Evolutionary conservation across 2,888 invertebrate species (phyloP), one percentile per base, ranked within the genome.

Genomic region (Synergus gifuensis): DNA sequence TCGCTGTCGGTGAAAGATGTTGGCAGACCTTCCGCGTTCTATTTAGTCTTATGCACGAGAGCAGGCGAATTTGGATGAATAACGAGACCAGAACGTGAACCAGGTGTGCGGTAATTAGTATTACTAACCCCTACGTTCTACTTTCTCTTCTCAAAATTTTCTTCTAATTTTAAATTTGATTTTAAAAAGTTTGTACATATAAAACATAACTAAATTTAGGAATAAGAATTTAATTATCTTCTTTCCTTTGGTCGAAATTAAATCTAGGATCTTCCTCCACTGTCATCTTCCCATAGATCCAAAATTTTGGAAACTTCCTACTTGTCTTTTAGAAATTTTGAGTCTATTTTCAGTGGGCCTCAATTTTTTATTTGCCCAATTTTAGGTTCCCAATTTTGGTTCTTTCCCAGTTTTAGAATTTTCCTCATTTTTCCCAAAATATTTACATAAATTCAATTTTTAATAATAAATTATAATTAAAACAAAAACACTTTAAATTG

Each of bases 11-110:
- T 78, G 76, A 77, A 78, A 77, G 83, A 85, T 86, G 85, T 86
- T 87, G 87, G 87, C 87, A 87, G 83, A 79, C 79, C 85, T 87
- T 87, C 84, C 85, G 85, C 82, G 87, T 85, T 87, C 85, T 86
- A 82, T 80, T 81, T 83, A 81, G 73, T 82, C 78, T 78, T 79
- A 77, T 63, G 78, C 66, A 77, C 49, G 78, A 83, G 80, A 83
- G 73, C 66, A 79, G 80, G 60, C 79, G 78, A 67, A 76, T 73
- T 81, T 80, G 46, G 78, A 82, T 83, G 83, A 85, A 80, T 80
- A 80, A 83, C 69, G 79, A 77, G 69, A 82, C 77, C 79, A 81
- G 83, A 84, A 82, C 83, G 80, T 77, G 81, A 64, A 54, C 77
- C 66, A 49, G 54, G 58, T 77, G 77, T 46, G 76, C 73, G 76